A percentile compares a stretch with the other conserved stretches of the same genome.
Conservation (phyloP, 2,797 vertebrate species). For the Tinamus major region DNA sequence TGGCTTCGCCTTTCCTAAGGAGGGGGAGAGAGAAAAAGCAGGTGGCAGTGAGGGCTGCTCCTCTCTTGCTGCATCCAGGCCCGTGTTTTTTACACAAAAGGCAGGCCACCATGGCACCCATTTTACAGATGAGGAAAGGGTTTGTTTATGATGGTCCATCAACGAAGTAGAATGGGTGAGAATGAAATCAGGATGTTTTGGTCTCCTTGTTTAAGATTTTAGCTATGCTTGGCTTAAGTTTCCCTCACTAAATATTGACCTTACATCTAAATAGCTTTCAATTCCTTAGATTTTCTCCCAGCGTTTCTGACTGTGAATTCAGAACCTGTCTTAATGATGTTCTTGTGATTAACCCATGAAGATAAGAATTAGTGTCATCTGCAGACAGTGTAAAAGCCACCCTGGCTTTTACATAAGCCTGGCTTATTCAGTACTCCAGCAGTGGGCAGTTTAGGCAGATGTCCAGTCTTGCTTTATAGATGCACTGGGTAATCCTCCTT, state of each 20-base stretch:
- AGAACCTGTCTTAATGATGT: neutral
- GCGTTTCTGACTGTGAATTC: neutral
- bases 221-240: neutral
- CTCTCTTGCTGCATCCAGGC: neutral
- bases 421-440: slow-evolving; percentile 33
- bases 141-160: neutral
- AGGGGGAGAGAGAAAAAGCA: neutral
- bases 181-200: neutral
- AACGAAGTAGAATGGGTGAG: neutral
- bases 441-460: slow-evolving; percentile 24
- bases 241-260: neutral
- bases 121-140: neutral
- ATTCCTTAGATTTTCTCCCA: neutral
- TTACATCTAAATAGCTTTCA: neutral
- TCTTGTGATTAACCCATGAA: slow-evolving; percentile 61
- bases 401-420: too few species aligned
- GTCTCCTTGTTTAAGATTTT: neutral
- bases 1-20: neutral
- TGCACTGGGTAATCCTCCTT: neutral
- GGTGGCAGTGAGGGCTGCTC: neutral
- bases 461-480: neutral
- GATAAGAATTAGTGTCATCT: slow-evolving; percentile 64
- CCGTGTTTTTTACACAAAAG: neutral
- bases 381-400: slow-evolving; percentile 36
- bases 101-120: neutral